Percentiles rank a stretch among this genome's conserved stretches.
These are phyloP conservation scores for Caranx ignobilis DNA, from an alignment of 2,113 vertebrate species.

Conservation along the genomic window DNA sequence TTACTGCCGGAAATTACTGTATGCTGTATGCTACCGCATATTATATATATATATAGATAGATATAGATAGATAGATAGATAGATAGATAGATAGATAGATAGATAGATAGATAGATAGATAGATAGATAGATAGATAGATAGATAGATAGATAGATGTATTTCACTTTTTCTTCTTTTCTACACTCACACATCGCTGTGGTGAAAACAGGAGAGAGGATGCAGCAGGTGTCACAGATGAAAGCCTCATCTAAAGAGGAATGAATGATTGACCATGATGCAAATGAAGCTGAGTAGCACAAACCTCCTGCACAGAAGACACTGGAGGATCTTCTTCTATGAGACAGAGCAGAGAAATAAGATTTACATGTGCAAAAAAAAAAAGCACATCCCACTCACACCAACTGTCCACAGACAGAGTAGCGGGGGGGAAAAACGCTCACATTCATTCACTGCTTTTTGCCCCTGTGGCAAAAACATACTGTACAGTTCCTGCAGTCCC, in stretches of 20 bases:
- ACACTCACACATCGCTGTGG: background rate
- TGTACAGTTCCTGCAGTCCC: background rate
- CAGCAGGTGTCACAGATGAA: background rate
- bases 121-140: too few species aligned
- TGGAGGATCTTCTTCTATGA: background rate
- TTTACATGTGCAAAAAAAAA: too few species aligned
- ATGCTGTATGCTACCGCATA: too few species aligned
- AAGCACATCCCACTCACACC: background rate
- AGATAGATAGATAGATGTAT: too few species aligned
- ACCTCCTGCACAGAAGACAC: background rate
- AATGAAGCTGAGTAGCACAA: background rate
- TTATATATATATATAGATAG: too few species aligned
- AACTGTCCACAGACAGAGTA: background rate
- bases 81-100: too few species aligned
- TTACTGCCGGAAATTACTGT: background rate
- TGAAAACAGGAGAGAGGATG: background rate
- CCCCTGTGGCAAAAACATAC: background rate
- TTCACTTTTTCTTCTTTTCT: background rate
- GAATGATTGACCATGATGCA: background rate
- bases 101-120: too few species aligned
- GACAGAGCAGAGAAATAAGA: background rate
- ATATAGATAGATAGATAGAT: too few species aligned
- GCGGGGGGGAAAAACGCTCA: background rate
- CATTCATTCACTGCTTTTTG: background rate
- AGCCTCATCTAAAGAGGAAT: background rate